These are phyloP conservation scores for Diplazon laetatorius DNA, from an alignment of 2,888 invertebrate genomes.

Conservation along the genomic window DNA sequence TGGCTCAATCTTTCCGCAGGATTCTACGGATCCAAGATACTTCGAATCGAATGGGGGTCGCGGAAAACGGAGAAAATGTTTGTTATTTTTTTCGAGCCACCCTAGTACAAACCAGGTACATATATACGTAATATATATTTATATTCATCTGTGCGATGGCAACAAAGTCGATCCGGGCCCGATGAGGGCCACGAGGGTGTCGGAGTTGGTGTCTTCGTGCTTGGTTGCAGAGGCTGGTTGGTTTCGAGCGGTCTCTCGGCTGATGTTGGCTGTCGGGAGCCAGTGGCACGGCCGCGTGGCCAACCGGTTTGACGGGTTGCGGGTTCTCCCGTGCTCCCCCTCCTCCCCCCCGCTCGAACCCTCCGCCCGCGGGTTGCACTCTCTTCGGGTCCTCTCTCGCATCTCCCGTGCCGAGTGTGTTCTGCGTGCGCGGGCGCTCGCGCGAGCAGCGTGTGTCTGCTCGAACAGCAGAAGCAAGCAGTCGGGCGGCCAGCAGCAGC, in stretches of 20 bases:
- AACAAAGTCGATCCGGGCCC: constrained; percentile 23
- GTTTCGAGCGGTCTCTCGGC: constrained; percentile 33
- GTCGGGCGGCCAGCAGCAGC: too few relatives aligned
- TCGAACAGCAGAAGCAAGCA: too few relatives aligned
- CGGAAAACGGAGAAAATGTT: too few relatives aligned
- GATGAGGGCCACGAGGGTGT: constrained; percentile 65
- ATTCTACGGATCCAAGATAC: too few relatives aligned
- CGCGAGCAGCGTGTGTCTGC: too few relatives aligned
- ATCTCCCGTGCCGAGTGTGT: neutral
- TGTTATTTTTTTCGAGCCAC: too few relatives aligned
- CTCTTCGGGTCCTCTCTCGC: constrained; percentile 55
- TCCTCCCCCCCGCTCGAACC: too few relatives aligned
- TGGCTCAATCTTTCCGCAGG: too few relatives aligned
- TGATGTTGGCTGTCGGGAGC: constrained; percentile 73
- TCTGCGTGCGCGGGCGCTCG: too few relatives aligned
- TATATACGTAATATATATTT: constrained; percentile 69
- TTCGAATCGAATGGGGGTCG: too few relatives aligned
- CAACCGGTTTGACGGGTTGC: constrained; percentile 81
- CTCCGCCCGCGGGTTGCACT: too few relatives aligned
- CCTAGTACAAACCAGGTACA: too few relatives aligned
- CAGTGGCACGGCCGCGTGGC: constrained; percentile 73
- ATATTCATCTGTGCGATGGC: constrained; percentile 56
- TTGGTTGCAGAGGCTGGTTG: constrained; percentile 26
- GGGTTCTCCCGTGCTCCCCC: constrained; percentile 49
- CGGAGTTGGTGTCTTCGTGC: constrained; percentile 68